phyloP scores from a whole-genome alignment of 1,140 invertebrate genomes.

The Patella vulgata region DNA sequence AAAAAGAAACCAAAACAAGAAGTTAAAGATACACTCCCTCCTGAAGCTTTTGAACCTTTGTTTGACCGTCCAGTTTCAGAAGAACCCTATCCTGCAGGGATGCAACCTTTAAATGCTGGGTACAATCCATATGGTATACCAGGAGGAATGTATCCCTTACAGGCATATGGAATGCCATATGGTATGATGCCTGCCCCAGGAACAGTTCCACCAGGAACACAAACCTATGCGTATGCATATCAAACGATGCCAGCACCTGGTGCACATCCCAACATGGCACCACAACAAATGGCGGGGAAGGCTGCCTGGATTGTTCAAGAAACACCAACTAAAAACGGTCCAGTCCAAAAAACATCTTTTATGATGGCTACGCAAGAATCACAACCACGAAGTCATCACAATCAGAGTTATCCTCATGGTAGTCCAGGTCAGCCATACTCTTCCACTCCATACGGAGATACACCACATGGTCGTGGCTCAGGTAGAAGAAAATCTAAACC shows the following conservation, averaged over 20 bases:
- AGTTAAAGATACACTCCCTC: slow-evolving; percentile 35
- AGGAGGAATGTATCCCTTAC: slow-evolving; percentile 9
- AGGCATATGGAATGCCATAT: slow-evolving; percentile 27
- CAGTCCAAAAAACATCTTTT: slow-evolving; percentile 33
- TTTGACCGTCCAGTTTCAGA: slow-evolving; percentile 39
- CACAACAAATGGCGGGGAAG: slow-evolving; percentile 20
- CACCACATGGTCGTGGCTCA: neutral
- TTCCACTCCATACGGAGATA: slow-evolving; percentile 31
- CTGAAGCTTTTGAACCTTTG: slow-evolving; percentile 49
- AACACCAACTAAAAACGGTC: slow-evolving; percentile 34
- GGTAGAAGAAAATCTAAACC: neutral
- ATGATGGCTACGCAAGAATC: slow-evolving; percentile 24
- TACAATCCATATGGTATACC: neutral
- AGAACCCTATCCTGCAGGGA: slow-evolving; percentile 21
- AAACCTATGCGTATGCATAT: slow-evolving; percentile 45
- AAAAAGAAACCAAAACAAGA: slow-evolving; percentile 11
- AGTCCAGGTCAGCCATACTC: slow-evolving; percentile 34
- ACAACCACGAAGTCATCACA: slow-evolving; percentile 6
- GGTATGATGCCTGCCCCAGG: slow-evolving; percentile 31
- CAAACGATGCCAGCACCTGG: slow-evolving; percentile 21
- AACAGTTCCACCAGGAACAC: slow-evolving; percentile 16
- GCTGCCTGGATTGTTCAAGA: slow-evolving; percentile 44
- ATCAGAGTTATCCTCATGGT: slow-evolving; percentile 26
- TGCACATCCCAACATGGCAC: slow-evolving; percentile 3
- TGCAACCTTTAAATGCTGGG: slow-evolving; percentile 18